Base-by-base conservation (phyloP, 35 echinoderm and acorn worm species). In the Holothuria glaberrima region DNA sequence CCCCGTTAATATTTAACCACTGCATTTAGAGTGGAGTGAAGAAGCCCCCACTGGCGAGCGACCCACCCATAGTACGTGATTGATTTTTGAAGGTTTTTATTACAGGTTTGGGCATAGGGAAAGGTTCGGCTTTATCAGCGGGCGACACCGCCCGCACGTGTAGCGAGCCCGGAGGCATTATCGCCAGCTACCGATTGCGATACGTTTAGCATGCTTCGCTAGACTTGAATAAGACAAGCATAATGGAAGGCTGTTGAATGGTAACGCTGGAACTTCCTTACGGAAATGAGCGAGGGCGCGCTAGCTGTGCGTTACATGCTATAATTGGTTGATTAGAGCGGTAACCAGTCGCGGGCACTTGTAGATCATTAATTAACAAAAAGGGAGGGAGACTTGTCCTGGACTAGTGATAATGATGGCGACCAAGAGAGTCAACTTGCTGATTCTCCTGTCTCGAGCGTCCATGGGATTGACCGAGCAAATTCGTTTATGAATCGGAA, bases 241-340 rank as follows among this genome's bases (percentile, higher is more conserved):
- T 24, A 75, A 75, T 44, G 71, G 12, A 75, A 75, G 33, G 71
- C 20, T 21, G 24, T 9, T 48, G 22, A 48, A 24, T 78, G 44
- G 74, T 38, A 48, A 41, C 22, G 74, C 38, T 35, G 24, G 36
- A 48, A 78, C 74, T 78, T 78, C 74, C 74, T 38, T 48, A 35
- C 35, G 74, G 74, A 78, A 78, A 78, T 78, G 35, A 78, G 33
- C 74, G 74, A 48, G 74, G 74, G 74, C 74, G 74, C 74, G 44
- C 74, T 78, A 30, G 35, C 74, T 16, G 20, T 35, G 74, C 74
- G 44, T 78, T 41, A 78, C 74, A 48, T 26, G 74, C 38, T 48
- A 41, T 78, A 78, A 78, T 78, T 50, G 74, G 74, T 6, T 30
- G 66, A 69, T 27, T 30, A 69, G 44, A 78, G 38, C 35, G n/a